A percentile compares a stretch with the other conserved stretches of the same genome.
Evolutionary conservation across 2,888 invertebrate species (phyloP).

Genomic region (Aromia moschata): DNA sequence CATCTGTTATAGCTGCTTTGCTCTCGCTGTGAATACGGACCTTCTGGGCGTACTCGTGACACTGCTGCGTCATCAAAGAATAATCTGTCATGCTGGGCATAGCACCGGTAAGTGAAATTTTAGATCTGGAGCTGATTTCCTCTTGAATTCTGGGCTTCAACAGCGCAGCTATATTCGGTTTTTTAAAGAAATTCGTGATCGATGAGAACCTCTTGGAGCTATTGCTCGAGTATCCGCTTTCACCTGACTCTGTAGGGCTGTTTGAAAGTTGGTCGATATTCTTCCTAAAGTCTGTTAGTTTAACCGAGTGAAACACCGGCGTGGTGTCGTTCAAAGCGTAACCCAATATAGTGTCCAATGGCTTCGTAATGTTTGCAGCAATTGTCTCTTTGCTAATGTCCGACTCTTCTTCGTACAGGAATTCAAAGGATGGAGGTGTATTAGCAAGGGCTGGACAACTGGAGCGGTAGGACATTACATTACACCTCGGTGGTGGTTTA

Average conservation of each 20-base stretch:
- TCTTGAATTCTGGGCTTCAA: constrained; percentile 35
- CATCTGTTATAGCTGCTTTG: constrained; percentile 7
- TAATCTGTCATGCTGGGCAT: constrained; percentile 7
- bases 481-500: background rate
- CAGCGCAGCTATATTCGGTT: constrained; percentile 43
- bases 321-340: constrained; percentile 10
- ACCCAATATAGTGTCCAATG: constrained; percentile 20
- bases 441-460: constrained; percentile 38
- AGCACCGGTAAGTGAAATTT: background rate
- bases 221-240: constrained; percentile 48
- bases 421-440: constrained; percentile 34
- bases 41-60: constrained; percentile 39
- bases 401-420: constrained; percentile 36
- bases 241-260: constrained; percentile 37
- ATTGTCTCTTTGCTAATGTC: constrained; percentile 14
- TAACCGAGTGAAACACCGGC: background rate
- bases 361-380: constrained; percentile 25
- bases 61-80: constrained; percentile 36
- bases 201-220: constrained; percentile 38
- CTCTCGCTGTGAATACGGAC: constrained; percentile 30
- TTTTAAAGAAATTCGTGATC: constrained; percentile 44
- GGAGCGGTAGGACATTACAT: background rate
- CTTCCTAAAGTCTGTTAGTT: background rate
- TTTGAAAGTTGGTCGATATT: constrained; percentile 11
- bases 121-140: constrained; percentile 1